Conservation (phyloP, 2,888 invertebrate species). For the Biston betularia region DNA sequence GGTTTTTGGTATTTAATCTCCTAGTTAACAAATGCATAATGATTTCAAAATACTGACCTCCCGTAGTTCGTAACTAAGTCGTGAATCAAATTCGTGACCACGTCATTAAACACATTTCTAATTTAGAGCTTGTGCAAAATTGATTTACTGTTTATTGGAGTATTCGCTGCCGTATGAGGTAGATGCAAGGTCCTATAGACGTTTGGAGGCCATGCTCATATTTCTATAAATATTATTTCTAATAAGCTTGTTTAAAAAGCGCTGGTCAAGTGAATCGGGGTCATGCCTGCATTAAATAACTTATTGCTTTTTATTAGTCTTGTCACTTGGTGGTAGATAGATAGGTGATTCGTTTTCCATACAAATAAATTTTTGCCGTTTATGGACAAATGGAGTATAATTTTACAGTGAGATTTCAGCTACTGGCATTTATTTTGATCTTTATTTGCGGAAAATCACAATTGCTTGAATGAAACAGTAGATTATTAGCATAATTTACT, state of each 20-base stretch:
- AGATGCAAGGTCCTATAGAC: constrained; percentile 34
- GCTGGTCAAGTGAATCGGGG: constrained; percentile 1
- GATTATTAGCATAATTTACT: too few species aligned
- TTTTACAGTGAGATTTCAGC: too few species aligned
- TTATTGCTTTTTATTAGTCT: neutral
- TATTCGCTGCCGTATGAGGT: constrained; percentile 10
- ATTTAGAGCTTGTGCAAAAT: constrained; percentile 10
- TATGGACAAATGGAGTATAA: too few species aligned
- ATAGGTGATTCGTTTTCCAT: too few species aligned
- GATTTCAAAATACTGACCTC: constrained; percentile 1
- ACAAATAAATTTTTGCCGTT: too few species aligned
- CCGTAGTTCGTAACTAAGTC: neutral
- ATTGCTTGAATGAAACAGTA: too few species aligned
- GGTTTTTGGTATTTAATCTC: neutral
- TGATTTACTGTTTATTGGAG: constrained; percentile 14
- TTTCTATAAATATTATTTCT: constrained; percentile 14
- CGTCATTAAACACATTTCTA: neutral
- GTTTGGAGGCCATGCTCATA: constrained; percentile 26
- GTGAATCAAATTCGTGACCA: constrained; percentile 6
- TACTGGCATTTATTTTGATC: too few species aligned
- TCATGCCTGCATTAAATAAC: constrained; percentile 4
- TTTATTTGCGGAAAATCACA: too few species aligned
- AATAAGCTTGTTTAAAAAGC: constrained; percentile 13
- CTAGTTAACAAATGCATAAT: neutral
- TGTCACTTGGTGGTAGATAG: too few species aligned